A percentile compares a stretch with the other conserved stretches of the same genome.
Conservation (phyloP, 2,113 vertebrate species). For the Genyomyrus donnyi region DNA sequence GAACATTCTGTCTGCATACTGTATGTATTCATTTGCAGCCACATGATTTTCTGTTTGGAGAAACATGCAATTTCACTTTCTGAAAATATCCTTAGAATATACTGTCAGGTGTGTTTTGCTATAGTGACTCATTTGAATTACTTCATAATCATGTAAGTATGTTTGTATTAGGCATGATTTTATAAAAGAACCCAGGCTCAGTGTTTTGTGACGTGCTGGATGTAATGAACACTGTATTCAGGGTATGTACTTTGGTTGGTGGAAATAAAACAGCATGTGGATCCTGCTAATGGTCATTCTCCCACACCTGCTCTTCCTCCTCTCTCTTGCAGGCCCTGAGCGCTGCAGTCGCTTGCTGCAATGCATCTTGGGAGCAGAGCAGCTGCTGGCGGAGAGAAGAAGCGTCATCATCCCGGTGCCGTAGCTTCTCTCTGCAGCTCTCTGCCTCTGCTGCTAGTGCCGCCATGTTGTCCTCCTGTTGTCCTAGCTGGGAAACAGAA, state of each 20-base stretch:
- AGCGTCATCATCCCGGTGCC: slow-evolving; percentile 16
- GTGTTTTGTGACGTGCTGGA: not conserved
- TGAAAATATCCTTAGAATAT: not conserved
- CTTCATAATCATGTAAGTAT: not conserved
- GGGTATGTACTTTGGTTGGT: not conserved
- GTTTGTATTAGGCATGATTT: not conserved
- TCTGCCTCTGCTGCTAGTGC: slow-evolving; percentile 15
- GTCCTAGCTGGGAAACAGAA: slow-evolving; percentile 24
- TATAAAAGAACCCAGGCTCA: not conserved
- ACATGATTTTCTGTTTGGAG: not conserved
- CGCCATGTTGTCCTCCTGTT: slow-evolving; percentile 27
- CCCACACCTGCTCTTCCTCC: slow-evolving; percentile 28
- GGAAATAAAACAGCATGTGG: not conserved
- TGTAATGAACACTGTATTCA: not conserved
- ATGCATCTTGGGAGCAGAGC: slow-evolving; percentile 31
- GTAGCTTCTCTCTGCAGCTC: slow-evolving; percentile 22
- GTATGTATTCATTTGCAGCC: not conserved
- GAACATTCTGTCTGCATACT: not conserved
- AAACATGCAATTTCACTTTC: not conserved
- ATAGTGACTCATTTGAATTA: not conserved
- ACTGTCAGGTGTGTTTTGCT: not conserved
- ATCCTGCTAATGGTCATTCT: not conserved
- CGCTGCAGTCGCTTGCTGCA: slow-evolving; percentile 30
- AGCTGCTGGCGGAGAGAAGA: slow-evolving; percentile 26
- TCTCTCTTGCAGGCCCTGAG: slow-evolving; percentile 29